Base-by-base conservation (phyloP, 2,888 invertebrate genomes). In the Amblyjoppa fuscipennis region DNA sequence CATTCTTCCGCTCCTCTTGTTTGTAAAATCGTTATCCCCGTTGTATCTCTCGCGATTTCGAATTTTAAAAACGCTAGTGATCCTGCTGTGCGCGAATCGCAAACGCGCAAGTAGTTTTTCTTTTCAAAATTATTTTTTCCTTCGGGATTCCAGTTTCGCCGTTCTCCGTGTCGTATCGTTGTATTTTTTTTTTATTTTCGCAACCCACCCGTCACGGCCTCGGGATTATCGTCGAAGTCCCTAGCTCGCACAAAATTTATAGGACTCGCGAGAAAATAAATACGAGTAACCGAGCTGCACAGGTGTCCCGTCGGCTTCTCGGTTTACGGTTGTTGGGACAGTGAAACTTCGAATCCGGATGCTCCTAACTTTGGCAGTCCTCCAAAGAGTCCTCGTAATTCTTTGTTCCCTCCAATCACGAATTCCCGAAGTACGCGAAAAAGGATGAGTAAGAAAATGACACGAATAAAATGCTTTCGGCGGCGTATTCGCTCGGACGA, bases 11-110 rank as follows among this genome's bases (percentile, higher is more conserved):
- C 56, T 45, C 53, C 53, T 56, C 38, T 45, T 75, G 41, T 71
- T 56, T 71, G 66, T 56, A 34, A 41, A 68, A 80, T 77, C 68
- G 53, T 73, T 85, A 85, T 85, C 85, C 20, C 28, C 68, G 73
- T 77, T 74, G 80, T 83, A 86, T 86, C 83, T 83, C 74, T 70
- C 4, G 77, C n/a, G 74, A 81, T 69, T 83, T 66, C 49, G 69
- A 86, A 80, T 86, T 77, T 68, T 13, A 61, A 77, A 53, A 69
- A 41, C 61, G 80, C 71, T n/a, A 66, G 71, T 76, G 66, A 71
- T 74, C 83, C 80, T 38, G 82, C 82, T 79, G 85, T 9, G 85
- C 34, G 53, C 53, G 61, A 70, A 75, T 74, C 69, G 56, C 68
- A 53, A 68, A 64, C 38, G 31, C 53, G 16, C 73, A 51, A 53